phyloP scores from a whole-genome alignment of 2,797 vertebrate genomes.

The Benthosema pterotum region DNA sequence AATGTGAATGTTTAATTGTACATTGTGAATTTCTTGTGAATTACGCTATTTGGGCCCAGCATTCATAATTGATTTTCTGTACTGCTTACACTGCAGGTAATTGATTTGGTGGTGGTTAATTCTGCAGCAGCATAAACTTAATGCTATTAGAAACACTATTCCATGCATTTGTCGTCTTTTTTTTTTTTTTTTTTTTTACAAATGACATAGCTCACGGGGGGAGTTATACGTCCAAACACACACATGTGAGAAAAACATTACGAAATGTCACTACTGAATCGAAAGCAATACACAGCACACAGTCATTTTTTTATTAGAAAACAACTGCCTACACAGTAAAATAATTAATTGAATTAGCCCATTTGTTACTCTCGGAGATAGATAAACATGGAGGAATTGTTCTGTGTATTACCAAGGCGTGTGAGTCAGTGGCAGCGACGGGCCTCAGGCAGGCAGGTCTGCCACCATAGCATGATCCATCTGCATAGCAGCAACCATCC shows the following conservation, averaged over 20 bases:
- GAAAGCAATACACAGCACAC: slow-evolving; percentile 38
- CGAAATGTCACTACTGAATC: slow-evolving; percentile 34
- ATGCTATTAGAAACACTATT: slow-evolving; percentile 8
- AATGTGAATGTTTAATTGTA: neutral
- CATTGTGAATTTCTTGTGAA: neutral
- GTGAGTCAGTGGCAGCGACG: slow-evolving; percentile 63
- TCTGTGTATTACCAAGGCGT: slow-evolving; percentile 15
- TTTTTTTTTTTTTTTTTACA: too few relatives aligned
- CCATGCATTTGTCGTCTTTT: neutral
- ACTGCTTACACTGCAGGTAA: neutral
- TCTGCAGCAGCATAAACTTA: slow-evolving; percentile 3
- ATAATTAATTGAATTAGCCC: too few relatives aligned
- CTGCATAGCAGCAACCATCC: slow-evolving; percentile 75
- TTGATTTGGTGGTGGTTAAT: neutral
- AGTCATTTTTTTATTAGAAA: slow-evolving; percentile 63
- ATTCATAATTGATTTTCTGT: slow-evolving; percentile 14
- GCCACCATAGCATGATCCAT: slow-evolving; percentile 64
- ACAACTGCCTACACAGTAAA: slow-evolving; percentile 55
- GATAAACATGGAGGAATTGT: too few relatives aligned
- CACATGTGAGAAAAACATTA: slow-evolving; percentile 8
- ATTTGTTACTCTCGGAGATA: too few relatives aligned
- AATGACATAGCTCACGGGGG: neutral
- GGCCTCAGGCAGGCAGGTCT: slow-evolving; percentile 46
- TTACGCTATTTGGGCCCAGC: slow-evolving; percentile 5
- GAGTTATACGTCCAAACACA: slow-evolving; percentile 8